Percentiles rank a stretch among this genome's conserved stretches.
phyloP scores from a whole-genome alignment of 2,113 vertebrate genomes.

The Pipa parva region DNA sequence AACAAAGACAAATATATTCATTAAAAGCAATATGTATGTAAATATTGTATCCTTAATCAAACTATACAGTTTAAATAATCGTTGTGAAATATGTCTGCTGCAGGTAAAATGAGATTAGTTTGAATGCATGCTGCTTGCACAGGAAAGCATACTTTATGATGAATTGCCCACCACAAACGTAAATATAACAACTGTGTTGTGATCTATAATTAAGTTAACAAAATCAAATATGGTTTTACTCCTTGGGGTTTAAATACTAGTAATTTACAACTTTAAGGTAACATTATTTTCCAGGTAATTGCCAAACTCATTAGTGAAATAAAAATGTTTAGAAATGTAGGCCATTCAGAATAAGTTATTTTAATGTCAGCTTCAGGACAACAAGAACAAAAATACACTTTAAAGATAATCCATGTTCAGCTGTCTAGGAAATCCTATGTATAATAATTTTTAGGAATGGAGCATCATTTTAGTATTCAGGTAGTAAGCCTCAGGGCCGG shows the following conservation, averaged over 20 bases:
- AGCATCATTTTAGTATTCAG: no score
- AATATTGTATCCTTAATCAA: slow-evolving; percentile 28
- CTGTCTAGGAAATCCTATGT: no score
- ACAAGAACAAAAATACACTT: no score
- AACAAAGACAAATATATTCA: slow-evolving; percentile 24
- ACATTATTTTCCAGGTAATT: no score
- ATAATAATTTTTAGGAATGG: no score
- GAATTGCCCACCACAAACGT: neutral
- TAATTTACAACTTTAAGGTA: neutral
- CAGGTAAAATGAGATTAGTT: slow-evolving; percentile 18
- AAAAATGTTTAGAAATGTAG: neutral
- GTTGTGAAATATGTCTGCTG: slow-evolving; percentile 18
- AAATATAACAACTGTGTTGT: neutral
- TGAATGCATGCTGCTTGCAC: slow-evolving; percentile 8
- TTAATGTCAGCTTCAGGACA: no score
- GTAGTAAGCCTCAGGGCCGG: no score
- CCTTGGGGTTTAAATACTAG: neutral
- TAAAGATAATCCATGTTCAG: no score
- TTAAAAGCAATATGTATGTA: slow-evolving; percentile 37
- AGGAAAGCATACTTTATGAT: neutral
- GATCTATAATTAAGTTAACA: neutral
- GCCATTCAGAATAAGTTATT: no score
- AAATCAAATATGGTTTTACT: neutral
- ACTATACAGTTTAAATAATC: slow-evolving; percentile 30
- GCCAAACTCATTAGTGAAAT: neutral